Conservation (phyloP, 2,113 vertebrate genomes). For the Rhombomys opimus region DNA sequence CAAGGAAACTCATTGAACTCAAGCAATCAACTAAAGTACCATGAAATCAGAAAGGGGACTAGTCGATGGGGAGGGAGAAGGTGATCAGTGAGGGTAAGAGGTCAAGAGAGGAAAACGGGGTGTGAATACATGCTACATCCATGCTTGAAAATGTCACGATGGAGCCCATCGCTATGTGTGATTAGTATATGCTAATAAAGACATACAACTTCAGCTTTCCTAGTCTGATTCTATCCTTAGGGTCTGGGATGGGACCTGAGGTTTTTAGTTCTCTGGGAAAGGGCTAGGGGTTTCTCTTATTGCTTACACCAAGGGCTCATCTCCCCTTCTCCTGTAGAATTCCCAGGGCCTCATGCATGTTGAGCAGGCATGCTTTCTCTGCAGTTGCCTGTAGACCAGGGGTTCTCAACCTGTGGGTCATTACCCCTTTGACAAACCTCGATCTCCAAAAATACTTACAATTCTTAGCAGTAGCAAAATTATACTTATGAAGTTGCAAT, state of each 20-base stretch:
- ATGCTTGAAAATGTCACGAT: not conserved
- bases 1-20: not conserved
- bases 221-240: not conserved
- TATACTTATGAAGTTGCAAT: not conserved
- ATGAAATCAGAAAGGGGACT: not conserved
- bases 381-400: not conserved
- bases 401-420: not conserved
- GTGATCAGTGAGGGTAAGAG: not conserved
- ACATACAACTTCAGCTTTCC: fast-evolving
- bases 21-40: not conserved
- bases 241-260: not conserved
- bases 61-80: too few species aligned
- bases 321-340: not conserved
- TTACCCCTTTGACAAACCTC: not conserved
- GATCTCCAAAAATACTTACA: not conserved
- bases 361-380: not conserved
- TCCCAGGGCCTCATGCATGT: not conserved
- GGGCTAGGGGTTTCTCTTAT: not conserved
- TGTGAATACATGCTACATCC: not conserved
- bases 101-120: not conserved
- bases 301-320: not conserved
- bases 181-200: not conserved
- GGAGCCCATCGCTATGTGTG: not conserved
- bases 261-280: not conserved
- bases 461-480: not conserved